Percentiles rank a stretch among this genome's conserved stretches.
Conservation (phyloP, 2,888 invertebrate genomes). For the Pollenia amentaria region DNA sequence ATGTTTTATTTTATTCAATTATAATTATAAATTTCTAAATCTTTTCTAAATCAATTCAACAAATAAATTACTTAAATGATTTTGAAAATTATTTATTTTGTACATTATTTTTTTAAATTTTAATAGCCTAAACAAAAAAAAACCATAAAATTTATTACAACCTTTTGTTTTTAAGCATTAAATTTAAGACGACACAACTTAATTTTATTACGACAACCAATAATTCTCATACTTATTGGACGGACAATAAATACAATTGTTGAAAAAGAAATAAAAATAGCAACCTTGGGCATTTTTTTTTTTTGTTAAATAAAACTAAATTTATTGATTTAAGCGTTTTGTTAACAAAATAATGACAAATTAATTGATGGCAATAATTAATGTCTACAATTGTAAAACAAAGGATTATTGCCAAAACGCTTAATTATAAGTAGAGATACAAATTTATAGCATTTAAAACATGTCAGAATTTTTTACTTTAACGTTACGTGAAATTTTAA, state of each 20-base stretch:
- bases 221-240: constrained; percentile 40
- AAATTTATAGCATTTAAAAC: no score
- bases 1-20: no score
- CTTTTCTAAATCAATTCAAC: no score
- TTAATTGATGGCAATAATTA: constrained; percentile 33
- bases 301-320: not conserved
- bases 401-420: not conserved
- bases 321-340: constrained; percentile 27
- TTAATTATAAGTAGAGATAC: no score
- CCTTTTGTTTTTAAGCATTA: not conserved
- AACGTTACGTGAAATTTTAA: no score
- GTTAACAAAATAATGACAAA: constrained; percentile 42
- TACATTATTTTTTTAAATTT: no score
- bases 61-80: no score
- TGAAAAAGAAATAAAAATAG: not conserved
- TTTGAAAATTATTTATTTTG: no score
- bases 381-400: constrained; percentile 2
- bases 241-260: constrained; percentile 2
- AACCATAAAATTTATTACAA: constrained; percentile 40
- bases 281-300: constrained; percentile 36
- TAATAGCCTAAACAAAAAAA: constrained; percentile 15
- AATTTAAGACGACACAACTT: constrained; percentile 28
- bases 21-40: no score
- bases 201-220: constrained; percentile 18
- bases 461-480: no score